Evolutionary conservation across 1,140 invertebrate genomes (phyloP).

Genomic region (Aleiodes sp.): DNA sequence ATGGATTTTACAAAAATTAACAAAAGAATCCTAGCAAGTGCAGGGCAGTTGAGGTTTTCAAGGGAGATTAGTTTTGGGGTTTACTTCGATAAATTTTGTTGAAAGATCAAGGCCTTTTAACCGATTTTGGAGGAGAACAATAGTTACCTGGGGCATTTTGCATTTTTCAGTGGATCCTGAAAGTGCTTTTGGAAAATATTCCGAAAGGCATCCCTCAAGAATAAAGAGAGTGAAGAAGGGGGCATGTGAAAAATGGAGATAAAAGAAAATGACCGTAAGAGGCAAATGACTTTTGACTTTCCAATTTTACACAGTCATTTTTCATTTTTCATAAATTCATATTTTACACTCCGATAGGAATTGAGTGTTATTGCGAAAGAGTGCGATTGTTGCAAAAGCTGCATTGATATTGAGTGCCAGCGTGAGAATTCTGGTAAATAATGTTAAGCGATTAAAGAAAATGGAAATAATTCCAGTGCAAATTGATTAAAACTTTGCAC

Average conservation of each 20-base stretch:
- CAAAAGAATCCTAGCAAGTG: constrained; percentile 14
- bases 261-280: constrained; percentile 1
- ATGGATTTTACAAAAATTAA: neutral
- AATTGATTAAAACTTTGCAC: neutral
- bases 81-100: constrained; percentile 12
- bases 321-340: neutral
- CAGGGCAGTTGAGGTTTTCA: constrained; percentile 1
- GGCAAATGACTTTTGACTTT: constrained; percentile 22
- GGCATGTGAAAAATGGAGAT: neutral
- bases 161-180: neutral
- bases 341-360: too few relatives aligned
- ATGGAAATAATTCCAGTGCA: neutral
- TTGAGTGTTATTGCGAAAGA: neutral
- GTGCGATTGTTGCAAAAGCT: neutral
- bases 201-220: neutral
- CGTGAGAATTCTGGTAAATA: neutral
- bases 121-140: constrained; percentile 11
- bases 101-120: constrained; percentile 1
- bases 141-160: neutral
- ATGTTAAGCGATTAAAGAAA: neutral
- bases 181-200: constrained; percentile 11
- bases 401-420: neutral
- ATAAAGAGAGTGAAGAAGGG: neutral
- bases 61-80: neutral
- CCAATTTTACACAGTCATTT: neutral